Conservation (phyloP, 2,888 invertebrate genomes). For the Aquatica leii region DNA sequence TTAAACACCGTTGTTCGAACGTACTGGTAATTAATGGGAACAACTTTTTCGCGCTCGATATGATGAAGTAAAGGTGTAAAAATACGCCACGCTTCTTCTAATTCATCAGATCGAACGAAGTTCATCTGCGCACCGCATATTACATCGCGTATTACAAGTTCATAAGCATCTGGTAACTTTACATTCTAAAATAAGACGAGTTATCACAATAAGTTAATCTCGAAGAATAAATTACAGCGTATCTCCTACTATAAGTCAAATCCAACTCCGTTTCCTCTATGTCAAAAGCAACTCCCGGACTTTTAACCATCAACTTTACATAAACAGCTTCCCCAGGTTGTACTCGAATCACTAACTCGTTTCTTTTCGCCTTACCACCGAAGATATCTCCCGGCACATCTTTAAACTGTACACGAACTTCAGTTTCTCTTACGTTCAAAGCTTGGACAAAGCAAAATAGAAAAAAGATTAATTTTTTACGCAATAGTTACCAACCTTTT, state of each 20-base stretch:
- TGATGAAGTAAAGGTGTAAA: slow-evolving; percentile 92
- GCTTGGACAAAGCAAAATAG: no score
- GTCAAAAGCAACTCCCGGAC: slow-evolving; percentile 96
- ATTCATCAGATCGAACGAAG: slow-evolving; percentile 96
- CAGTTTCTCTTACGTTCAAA: slow-evolving; percentile 97
- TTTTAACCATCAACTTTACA: slow-evolving; percentile 98
- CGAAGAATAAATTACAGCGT: no score
- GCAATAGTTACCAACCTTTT: no score
- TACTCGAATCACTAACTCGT: slow-evolving; percentile 97
- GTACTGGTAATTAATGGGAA: slow-evolving; percentile 83
- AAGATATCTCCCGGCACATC: slow-evolving; percentile 99
- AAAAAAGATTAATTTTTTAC: no score
- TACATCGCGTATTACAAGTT: slow-evolving; percentile 95
- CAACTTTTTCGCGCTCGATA: slow-evolving; percentile 79
- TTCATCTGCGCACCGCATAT: slow-evolving; percentile 99
- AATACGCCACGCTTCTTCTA: slow-evolving; percentile 97
- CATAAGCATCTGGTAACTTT: slow-evolving; percentile 95
- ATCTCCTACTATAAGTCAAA: slow-evolving; percentile 91
- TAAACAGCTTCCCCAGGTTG: slow-evolving; percentile 99
- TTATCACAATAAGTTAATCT: slow-evolving; percentile 24
- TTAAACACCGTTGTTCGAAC: slow-evolving; percentile 46
- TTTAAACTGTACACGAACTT: slow-evolving; percentile 95
- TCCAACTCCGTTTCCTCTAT: slow-evolving; percentile 98
- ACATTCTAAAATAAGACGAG: slow-evolving; percentile 64
- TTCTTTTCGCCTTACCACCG: slow-evolving; percentile 84